Base-by-base conservation (phyloP, 2,797 vertebrate species). In the Rhadinocentrus ornatus region DNA sequence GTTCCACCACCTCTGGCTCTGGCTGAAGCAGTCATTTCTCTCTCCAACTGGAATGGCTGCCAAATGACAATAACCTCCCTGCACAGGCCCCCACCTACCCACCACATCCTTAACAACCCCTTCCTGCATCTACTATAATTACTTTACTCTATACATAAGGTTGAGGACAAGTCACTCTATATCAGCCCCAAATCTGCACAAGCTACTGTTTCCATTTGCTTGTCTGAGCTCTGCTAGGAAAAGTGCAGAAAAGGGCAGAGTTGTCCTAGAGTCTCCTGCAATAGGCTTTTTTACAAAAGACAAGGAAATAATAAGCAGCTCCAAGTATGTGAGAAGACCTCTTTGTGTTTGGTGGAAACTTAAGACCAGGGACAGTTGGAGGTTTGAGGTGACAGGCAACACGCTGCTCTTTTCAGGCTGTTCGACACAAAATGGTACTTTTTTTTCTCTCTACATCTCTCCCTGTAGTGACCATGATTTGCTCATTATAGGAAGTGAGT, bases 271-370 rank as follows among this genome's bases (percentile, higher is more conserved):
- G 91, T 93, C 93, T 94, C 81, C 85, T 80, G 81, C 89, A 92
- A 93, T 91, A 81, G 89, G 91, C 85, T 90, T 93, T 91, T 92
- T 90, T 88, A 87, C 88, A 88, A 91, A 91, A 89, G 89, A 92
- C 89, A 88, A 85, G 73, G 84, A 91, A 91, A 88, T 90, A 90
- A 92, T 92, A 91, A 91, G 86, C 84, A 75, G 84, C 87, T 87
- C 82, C 74, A 78, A 52, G 57, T 67, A 81, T 62, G 78, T 74
- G 80, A 80, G 79, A 85, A 71, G 72, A 54, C 66, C 70, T 71
- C 46, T 88, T 91, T 90, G 85, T 91, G 89, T 90, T 84, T 78
- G 59, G 71, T 55, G 69, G 71, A 69, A 80, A 91, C 77, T 88
- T 76, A 75, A 89, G 85, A 82, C 75, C 34, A 59, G 71, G 64